These are phyloP conservation scores for Macrophya annulata DNA, from an alignment of 2,888 invertebrate species.

Conservation along the genomic window DNA sequence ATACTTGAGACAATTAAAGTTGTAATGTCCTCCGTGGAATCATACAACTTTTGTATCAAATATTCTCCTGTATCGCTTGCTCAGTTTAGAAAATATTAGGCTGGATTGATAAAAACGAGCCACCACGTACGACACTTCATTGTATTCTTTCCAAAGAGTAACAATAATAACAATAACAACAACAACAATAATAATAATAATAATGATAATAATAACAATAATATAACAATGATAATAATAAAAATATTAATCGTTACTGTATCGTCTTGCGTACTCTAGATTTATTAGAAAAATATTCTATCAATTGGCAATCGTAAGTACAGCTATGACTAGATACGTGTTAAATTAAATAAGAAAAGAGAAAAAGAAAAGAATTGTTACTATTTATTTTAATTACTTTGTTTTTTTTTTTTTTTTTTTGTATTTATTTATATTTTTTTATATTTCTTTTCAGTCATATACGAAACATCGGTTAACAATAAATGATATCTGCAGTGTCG, in stretches of 20 bases:
- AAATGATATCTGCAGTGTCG: neutral
- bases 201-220: conserved; percentile 3
- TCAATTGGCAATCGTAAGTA: conserved; percentile 38
- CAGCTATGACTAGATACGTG: conserved; percentile 23
- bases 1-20: too few relatives aligned
- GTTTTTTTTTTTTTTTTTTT: neutral
- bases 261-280: conserved; percentile 1
- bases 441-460: neutral
- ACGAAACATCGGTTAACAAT: neutral
- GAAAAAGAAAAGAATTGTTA: neutral
- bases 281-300: conserved; percentile 37
- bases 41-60: too few relatives aligned
- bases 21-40: too few relatives aligned
- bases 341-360: neutral
- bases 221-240: neutral
- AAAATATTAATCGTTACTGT: neutral
- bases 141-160: neutral
- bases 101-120: too few relatives aligned
- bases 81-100: too few relatives aligned
- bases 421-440: neutral
- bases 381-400: neutral
- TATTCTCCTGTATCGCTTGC: too few relatives aligned
- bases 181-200: neutral
- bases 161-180: conserved; percentile 10
- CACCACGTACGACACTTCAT: too few relatives aligned